phyloP scores from a whole-genome alignment of 2,113 vertebrate genomes.

The Orthonyx spaldingii region DNA sequence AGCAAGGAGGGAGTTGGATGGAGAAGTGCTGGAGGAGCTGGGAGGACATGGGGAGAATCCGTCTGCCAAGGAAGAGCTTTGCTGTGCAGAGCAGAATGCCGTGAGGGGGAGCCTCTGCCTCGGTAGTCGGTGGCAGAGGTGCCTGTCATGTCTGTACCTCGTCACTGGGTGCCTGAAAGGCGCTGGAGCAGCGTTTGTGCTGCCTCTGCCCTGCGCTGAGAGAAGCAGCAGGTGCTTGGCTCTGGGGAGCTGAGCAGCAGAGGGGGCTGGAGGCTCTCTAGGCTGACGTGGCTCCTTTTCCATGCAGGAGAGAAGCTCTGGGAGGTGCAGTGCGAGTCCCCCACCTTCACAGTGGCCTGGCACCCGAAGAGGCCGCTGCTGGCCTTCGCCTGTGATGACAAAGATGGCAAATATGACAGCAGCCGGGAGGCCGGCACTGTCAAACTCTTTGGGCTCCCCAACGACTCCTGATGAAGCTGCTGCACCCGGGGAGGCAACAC shows the following conservation, averaged over 20 bases:
- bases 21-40: not conserved
- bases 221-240: not conserved
- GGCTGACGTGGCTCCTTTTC: not conserved
- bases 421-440: conserved; percentile 95
- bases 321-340: conserved; percentile 98
- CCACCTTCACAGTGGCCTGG: conserved; percentile 98
- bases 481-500: rapidly evolving
- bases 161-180: conserved; percentile 15
- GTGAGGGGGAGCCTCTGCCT: conserved; percentile 31
- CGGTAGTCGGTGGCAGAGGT: not conserved
- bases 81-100: not conserved
- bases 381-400: conserved; percentile 97
- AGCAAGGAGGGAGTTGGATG: not conserved
- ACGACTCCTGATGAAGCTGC: conserved; percentile 81
- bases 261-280: not conserved
- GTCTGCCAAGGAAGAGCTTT: not conserved
- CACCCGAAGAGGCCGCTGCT: conserved; percentile 92
- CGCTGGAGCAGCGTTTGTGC: not conserved
- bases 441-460: conserved; percentile 96
- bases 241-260: not conserved
- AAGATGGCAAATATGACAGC: conserved; percentile 97
- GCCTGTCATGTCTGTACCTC: not conserved
- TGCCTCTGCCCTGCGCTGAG: not conserved
- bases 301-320: conserved; percentile 93
- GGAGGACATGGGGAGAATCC: not conserved